A percentile compares a stretch with the other conserved stretches of the same genome.
These are phyloP conservation scores for Dryomyza anilis DNA, from an alignment of 2,888 invertebrate genomes.

Conservation along the genomic window DNA sequence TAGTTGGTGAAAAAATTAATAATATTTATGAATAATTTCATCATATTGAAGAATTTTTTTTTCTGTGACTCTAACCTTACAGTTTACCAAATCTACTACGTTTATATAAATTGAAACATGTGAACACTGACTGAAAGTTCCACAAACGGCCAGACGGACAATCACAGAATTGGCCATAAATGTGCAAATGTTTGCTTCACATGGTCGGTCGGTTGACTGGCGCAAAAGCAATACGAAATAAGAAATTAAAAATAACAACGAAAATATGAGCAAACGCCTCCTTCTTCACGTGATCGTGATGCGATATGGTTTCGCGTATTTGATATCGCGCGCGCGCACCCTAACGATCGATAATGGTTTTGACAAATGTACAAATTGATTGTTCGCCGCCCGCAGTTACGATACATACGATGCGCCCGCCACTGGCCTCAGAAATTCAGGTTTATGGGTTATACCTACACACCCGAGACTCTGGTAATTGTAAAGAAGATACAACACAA, in stretches of 20 bases:
- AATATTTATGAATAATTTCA: no score
- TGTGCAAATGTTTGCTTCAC: background rate
- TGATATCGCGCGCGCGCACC: constrained; percentile 20
- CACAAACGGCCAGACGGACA: background rate
- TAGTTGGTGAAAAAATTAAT: no score
- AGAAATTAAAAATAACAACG: background rate
- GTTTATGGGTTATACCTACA: background rate
- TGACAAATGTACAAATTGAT: constrained; percentile 35
- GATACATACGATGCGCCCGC: background rate
- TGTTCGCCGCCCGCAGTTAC: constrained; percentile 19
- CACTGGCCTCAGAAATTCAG: constrained; percentile 1
- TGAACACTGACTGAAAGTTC: background rate
- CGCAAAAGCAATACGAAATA: background rate
- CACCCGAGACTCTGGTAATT: background rate
- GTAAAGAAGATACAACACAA: background rate
- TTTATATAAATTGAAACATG: no score
- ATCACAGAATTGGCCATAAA: background rate
- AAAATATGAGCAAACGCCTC: constrained; percentile 16
- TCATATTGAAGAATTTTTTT: no score
- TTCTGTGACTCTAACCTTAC: no score
- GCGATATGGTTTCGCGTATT: constrained; percentile 2
- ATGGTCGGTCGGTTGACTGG: background rate
- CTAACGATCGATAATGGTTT: constrained; percentile 31
- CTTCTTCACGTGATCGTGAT: constrained; percentile 20
- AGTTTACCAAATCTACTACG: no score